Evolutionary conservation across 2,797 vertebrate genomes (phyloP), one percentile per base, ranked within the genome.

Genomic region (Cyclopterus lumpus): DNA sequence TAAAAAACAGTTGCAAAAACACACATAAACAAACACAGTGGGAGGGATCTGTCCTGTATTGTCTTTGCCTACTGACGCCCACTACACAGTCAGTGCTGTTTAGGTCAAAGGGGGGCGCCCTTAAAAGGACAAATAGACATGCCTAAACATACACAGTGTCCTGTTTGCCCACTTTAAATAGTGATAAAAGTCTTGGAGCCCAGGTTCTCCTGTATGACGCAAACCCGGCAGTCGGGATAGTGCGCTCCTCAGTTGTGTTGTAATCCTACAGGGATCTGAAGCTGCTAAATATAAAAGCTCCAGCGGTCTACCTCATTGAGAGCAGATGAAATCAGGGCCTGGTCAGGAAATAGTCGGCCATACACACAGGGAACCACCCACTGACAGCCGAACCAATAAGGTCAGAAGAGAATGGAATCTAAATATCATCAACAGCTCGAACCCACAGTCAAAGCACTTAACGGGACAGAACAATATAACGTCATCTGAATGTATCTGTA

Each of bases 221-320:
- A 73, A 76, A 51, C 60, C 48, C 68, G n/a, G 67, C 62, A 73
- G 73, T 78, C 0, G 22, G 63, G 86, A 91, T 89, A 76, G 76
- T 83, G 67, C 81, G 81, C 85, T 91, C 80, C 85, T 91, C 86
- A 60, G 75, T 81, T 83, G 81, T 89, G 85, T 79, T 81, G 80
- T 86, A 94, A 93, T 91, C 89, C 93, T 79, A 57, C 68, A 85
- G 90, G 86, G 75, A 93, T 91, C 79, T 82, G 82, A 49, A 83
- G 86, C 64, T 81, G 88, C 93, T 94, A 94, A 93, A 94, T 92
- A 91, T 92, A 94, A 92, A 86, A 82, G 79, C 80, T 74, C 70
- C 79, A 86, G 80, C 74, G 57, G 40, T 75, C 9, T 10, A 86
- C 68, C 87, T 92, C 87, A 91, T 88, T 93, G 79, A 76, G 78